These are phyloP conservation scores for Eupleurogrammus muticus DNA, from an alignment of 2,797 vertebrate genomes.

Conservation along the genomic window DNA sequence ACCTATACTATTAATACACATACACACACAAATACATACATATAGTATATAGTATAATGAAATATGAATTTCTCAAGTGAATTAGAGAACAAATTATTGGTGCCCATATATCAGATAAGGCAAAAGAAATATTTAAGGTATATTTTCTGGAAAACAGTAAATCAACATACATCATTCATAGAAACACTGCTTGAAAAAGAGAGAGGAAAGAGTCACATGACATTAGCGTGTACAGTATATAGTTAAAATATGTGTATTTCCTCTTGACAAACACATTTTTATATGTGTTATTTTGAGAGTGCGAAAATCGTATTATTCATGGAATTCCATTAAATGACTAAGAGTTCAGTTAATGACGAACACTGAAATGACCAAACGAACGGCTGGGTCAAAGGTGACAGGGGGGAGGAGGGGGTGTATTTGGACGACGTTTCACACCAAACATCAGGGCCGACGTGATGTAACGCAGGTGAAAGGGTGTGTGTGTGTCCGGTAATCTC, in stretches of 20 bases:
- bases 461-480: conserved; percentile 13
- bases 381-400: conserved; percentile 34
- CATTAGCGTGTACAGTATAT: background rate
- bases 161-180: too few species aligned
- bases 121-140: too few species aligned
- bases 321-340: background rate
- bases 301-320: background rate
- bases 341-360: background rate
- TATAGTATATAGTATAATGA: too few species aligned
- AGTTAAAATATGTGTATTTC: background rate
- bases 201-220: background rate
- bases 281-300: background rate
- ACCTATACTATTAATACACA: too few species aligned
- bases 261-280: too few species aligned
- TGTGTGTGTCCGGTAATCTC: conserved; percentile 17
- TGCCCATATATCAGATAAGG: too few species aligned
- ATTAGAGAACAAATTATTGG: too few species aligned
- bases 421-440: background rate
- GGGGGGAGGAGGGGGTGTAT: conserved; percentile 16
- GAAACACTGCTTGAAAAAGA: too few species aligned
- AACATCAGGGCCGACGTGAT: background rate
- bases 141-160: too few species aligned
- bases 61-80: too few species aligned
- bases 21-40: too few species aligned
- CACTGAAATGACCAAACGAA: background rate